Evolutionary conservation across 2,888 invertebrate species (phyloP).

Genomic region (Eilema caniola): DNA sequence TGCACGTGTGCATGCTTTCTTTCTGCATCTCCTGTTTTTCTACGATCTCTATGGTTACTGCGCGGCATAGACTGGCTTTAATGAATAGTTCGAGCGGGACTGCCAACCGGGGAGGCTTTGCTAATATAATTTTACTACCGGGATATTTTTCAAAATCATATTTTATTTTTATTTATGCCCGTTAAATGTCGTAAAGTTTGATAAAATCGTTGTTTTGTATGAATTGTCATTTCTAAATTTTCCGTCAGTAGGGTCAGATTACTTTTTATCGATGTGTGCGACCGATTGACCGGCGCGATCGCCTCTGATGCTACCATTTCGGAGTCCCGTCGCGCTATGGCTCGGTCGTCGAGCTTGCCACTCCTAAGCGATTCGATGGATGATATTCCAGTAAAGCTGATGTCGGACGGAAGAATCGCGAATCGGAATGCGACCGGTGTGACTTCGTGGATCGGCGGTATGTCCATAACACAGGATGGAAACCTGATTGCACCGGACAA

Average conservation of each 20-base stretch:
- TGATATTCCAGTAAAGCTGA: constrained; percentile 86
- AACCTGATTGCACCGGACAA: constrained; percentile 85
- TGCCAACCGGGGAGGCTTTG: constrained; percentile 77
- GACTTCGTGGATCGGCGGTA: constrained; percentile 85
- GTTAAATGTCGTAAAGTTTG: constrained; percentile 79
- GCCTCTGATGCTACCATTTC: constrained; percentile 68
- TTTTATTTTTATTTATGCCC: constrained; percentile 66
- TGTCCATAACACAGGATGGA: constrained; percentile 84
- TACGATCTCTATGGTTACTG: constrained; percentile 88
- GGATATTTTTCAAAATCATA: constrained; percentile 59
- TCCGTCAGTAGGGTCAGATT: constrained; percentile 66
- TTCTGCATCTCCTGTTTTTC: constrained; percentile 82
- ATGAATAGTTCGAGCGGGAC: constrained; percentile 78
- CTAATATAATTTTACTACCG: constrained; percentile 64
- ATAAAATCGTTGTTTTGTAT: constrained; percentile 76
- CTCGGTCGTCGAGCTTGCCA: constrained; percentile 74
- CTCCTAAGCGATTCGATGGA: constrained; percentile 85
- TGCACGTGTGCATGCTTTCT: constrained; percentile 83
- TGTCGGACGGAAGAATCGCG: constrained; percentile 81
- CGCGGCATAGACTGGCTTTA: constrained; percentile 86
- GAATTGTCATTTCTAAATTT: constrained; percentile 70
- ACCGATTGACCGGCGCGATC: constrained; percentile 77
- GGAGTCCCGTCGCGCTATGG: constrained; percentile 78
- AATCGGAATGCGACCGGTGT: constrained; percentile 79
- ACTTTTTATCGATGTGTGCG: constrained; percentile 65